A percentile compares a stretch with the other conserved stretches of the same genome.
These are phyloP conservation scores for Chauna torquata DNA, from an alignment of 2,113 vertebrate species.

Conservation along the genomic window DNA sequence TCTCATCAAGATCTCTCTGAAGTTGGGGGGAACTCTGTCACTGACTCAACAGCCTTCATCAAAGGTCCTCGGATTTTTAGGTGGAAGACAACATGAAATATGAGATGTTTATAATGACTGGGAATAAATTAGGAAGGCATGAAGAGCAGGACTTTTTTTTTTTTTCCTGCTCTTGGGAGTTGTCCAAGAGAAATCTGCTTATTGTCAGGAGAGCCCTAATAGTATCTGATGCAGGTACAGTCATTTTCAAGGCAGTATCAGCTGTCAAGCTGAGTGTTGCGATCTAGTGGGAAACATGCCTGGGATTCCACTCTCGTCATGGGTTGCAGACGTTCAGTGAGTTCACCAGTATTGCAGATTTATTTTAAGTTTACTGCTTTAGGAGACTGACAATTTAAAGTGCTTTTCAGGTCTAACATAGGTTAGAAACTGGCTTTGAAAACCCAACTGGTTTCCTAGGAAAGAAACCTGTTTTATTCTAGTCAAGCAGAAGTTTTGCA, in stretches of 20 bases:
- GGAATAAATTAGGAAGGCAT: neutral
- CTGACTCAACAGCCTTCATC: neutral
- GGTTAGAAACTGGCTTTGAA: neutral
- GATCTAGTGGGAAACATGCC: neutral
- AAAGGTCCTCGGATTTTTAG: neutral
- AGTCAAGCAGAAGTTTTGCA: neutral
- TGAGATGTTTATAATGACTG: neutral
- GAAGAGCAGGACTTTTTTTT: neutral
- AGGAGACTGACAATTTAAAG: neutral
- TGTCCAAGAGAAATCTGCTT: slow-evolving; percentile 1
- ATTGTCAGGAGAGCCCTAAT: neutral
- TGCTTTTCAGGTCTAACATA: neutral
- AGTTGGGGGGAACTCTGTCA: neutral
- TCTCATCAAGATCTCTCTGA: neutral
- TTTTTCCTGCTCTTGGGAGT: neutral
- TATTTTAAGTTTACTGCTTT: neutral
- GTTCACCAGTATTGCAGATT: neutral
- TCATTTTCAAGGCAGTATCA: neutral
- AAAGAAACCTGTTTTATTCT: neutral
- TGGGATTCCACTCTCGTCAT: neutral
- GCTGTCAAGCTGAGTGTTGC: neutral
- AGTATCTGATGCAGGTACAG: neutral
- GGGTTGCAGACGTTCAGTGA: neutral
- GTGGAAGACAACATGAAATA: neutral
- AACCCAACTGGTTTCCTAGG: neutral